Evolutionary conservation across 2,113 vertebrate species (phyloP).

Genomic region (Hydrochoerus hydrochaeris): DNA sequence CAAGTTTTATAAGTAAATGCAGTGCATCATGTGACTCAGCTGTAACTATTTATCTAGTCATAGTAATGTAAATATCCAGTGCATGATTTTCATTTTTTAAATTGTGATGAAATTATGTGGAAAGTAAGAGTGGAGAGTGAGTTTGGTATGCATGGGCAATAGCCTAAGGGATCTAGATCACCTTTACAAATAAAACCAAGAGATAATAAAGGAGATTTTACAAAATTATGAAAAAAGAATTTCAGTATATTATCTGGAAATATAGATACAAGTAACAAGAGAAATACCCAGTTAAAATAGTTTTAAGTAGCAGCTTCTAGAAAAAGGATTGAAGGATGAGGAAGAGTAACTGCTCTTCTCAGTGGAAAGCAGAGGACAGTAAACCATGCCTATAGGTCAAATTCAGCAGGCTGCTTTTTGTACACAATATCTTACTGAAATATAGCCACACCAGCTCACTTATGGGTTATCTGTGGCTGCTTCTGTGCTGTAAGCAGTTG

Average conservation of each 20-base stretch:
- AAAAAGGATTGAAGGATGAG: background rate
- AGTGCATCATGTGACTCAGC: background rate
- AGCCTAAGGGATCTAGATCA: background rate
- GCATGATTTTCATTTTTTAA: slow-evolving; percentile 28
- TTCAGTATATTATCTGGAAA: background rate
- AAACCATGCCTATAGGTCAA: background rate
- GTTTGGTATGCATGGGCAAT: background rate
- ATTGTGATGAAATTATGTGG: background rate
- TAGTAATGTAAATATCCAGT: background rate
- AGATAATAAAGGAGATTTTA: background rate
- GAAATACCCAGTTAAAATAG: background rate
- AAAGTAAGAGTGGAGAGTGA: background rate
- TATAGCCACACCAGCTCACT: background rate
- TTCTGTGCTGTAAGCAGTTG: background rate
- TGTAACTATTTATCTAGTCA: slow-evolving; percentile 39
- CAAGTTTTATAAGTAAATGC: background rate
- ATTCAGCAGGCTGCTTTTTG: background rate
- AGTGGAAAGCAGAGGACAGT: background rate
- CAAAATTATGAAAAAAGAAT: background rate
- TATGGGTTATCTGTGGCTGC: background rate
- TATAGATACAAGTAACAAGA: background rate
- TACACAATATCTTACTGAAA: background rate
- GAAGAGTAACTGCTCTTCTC: background rate
- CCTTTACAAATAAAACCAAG: background rate
- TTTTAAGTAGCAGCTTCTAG: background rate